A percentile compares a stretch with the other conserved stretches of the same genome.
phyloP scores from a whole-genome alignment of 2,888 invertebrate genomes.

The Agelastica alni region DNA sequence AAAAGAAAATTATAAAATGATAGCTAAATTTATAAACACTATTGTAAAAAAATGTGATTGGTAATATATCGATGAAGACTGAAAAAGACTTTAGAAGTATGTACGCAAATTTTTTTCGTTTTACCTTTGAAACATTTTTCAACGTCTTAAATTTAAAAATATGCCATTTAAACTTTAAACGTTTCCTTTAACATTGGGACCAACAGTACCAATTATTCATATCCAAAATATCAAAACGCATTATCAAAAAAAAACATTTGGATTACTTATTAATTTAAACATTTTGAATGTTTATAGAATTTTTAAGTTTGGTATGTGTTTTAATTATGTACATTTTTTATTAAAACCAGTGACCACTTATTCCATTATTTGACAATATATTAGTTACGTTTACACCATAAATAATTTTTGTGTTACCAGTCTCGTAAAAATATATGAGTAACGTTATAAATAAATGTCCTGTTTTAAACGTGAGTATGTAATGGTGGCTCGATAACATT shows the following conservation, averaged over 20 bases:
- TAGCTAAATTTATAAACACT: constrained; percentile 34
- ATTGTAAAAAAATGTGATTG: constrained; percentile 50
- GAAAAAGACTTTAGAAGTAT: constrained; percentile 45
- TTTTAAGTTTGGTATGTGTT: constrained; percentile 30
- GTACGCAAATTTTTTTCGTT: constrained; percentile 32
- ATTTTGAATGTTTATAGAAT: constrained; percentile 24
- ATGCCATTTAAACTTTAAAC: constrained; percentile 49
- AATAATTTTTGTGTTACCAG: constrained; percentile 39
- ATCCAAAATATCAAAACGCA: constrained; percentile 54
- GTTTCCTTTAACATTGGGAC: constrained; percentile 53
- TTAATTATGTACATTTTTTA: constrained; percentile 34
- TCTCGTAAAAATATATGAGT: constrained; percentile 14
- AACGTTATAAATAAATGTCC: constrained; percentile 2
- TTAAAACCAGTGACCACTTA: constrained; percentile 41
- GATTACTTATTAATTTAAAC: constrained; percentile 21
- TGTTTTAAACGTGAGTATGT: too few species aligned
- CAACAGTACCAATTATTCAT: constrained; percentile 55
- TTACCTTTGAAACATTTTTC: constrained; percentile 29
- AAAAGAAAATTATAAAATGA: constrained; percentile 37
- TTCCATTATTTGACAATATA: constrained; percentile 59
- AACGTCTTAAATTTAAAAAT: constrained; percentile 45
- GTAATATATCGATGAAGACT: constrained; percentile 53
- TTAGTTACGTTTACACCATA: constrained; percentile 42
- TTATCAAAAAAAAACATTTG: constrained; percentile 49
- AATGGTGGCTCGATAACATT: too few species aligned